Conservation (phyloP, 2,113 vertebrate genomes). For the Riparia riparia region DNA sequence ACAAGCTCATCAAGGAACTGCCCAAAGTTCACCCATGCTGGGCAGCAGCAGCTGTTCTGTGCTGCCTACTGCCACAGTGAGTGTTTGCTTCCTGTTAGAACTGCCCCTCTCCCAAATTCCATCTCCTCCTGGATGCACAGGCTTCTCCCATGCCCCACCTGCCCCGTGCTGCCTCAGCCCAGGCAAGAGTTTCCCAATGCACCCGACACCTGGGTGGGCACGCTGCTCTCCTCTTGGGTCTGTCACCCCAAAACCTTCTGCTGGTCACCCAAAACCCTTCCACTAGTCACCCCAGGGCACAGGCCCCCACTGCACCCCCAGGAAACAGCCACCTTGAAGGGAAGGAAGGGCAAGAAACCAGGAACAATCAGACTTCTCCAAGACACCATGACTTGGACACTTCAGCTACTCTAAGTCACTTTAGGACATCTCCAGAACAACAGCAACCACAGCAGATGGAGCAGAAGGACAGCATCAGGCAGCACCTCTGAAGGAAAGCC, state of each 20-base stretch:
- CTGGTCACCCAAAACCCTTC: not conserved
- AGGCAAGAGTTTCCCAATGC: not conserved
- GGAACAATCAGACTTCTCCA: not conserved
- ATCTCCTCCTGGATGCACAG: not conserved
- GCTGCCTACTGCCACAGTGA: rapidly evolving
- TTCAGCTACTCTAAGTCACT: not conserved
- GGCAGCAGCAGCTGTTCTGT: not conserved
- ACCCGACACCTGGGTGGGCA: not conserved
- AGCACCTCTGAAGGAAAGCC: not conserved
- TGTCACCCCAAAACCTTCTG: not conserved
- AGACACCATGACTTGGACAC: rapidly evolving
- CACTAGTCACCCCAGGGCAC: not conserved
- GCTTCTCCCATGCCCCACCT: not conserved
- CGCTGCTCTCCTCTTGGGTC: not conserved
- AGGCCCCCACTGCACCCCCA: not conserved
- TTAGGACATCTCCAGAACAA: not conserved
- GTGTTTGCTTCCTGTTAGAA: not conserved
- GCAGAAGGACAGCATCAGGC: not conserved
- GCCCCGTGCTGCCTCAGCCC: not conserved
- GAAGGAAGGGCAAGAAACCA: not conserved
- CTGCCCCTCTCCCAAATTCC: not conserved
- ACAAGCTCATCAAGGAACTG: rapidly evolving
- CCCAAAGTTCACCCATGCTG: rapidly evolving
- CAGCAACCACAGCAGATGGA: not conserved
- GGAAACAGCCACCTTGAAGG: not conserved